Percentiles rank a stretch among this genome's conserved stretches.
Conservation (phyloP, 2,113 vertebrate species). For the Ellobius talpinus region DNA sequence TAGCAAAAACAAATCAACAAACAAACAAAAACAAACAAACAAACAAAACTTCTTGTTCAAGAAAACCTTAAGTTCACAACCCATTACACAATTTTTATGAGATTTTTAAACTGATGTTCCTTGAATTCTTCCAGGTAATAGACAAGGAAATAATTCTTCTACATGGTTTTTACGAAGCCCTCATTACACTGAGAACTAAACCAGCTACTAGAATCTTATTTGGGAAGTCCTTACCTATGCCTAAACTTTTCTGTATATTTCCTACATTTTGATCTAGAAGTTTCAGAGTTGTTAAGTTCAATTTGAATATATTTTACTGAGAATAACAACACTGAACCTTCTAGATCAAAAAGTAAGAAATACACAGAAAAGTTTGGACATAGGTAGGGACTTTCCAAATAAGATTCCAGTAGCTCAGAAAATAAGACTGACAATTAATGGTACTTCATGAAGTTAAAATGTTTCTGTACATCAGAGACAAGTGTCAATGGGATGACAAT, state of each 20-base stretch:
- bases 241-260: not conserved
- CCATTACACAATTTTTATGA: not conserved
- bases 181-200: not conserved
- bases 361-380: not conserved
- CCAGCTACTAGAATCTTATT: not conserved
- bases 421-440: not conserved
- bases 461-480: not conserved
- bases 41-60: not conserved
- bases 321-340: not conserved
- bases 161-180: not conserved
- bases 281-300: not conserved
- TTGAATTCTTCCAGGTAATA: not conserved
- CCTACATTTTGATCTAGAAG: not conserved
- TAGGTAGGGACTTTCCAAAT: not conserved
- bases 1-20: not conserved
- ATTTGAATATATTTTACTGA: too few species aligned
- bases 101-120: not conserved
- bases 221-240: not conserved
- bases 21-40: too few species aligned
- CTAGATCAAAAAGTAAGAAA: not conserved
- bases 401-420: not conserved
- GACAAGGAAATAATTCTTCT: not conserved
- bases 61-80: not conserved
- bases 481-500: not conserved
- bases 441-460: not conserved